Evolutionary conservation across 2,113 vertebrate genomes (phyloP).

Genomic region (Penelope pileata): DNA sequence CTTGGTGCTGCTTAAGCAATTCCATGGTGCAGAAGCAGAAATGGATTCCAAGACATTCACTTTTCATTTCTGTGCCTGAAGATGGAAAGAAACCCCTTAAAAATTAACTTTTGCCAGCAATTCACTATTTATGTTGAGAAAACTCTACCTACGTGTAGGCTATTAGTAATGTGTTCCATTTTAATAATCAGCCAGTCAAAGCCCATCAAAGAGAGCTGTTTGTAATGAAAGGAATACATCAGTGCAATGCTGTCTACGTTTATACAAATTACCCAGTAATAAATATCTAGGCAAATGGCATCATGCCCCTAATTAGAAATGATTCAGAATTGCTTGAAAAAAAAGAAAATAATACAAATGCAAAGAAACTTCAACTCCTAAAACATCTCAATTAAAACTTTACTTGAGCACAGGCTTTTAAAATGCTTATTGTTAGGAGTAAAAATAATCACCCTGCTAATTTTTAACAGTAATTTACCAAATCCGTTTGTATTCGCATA

Average conservation of each 20-base stretch:
- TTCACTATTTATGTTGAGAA: neutral
- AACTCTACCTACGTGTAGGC: neutral
- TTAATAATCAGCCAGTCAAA: constrained; percentile 25
- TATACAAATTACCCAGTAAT: constrained; percentile 34
- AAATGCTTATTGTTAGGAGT: neutral
- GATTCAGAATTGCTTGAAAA: neutral
- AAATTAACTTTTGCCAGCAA: neutral
- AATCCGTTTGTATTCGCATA: neutral
- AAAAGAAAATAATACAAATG: neutral
- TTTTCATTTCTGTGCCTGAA: neutral
- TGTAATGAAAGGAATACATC: constrained; percentile 35
- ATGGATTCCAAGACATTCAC: neutral
- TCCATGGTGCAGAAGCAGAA: rapidly evolving
- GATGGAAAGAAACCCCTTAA: neutral
- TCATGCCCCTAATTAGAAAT: constrained; percentile 40
- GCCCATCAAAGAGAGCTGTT: constrained; percentile 1
- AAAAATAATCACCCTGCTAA: neutral
- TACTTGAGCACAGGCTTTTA: neutral
- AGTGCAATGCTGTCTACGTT: neutral
- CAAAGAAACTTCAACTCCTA: neutral
- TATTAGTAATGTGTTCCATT: neutral
- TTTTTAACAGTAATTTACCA: constrained; percentile 22
- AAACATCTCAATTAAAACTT: constrained; percentile 58
- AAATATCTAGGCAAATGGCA: constrained; percentile 44
- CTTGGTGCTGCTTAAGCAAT: neutral